Conservation (phyloP, 1,140 invertebrate species). For the Drosophila subpulchrella region DNA sequence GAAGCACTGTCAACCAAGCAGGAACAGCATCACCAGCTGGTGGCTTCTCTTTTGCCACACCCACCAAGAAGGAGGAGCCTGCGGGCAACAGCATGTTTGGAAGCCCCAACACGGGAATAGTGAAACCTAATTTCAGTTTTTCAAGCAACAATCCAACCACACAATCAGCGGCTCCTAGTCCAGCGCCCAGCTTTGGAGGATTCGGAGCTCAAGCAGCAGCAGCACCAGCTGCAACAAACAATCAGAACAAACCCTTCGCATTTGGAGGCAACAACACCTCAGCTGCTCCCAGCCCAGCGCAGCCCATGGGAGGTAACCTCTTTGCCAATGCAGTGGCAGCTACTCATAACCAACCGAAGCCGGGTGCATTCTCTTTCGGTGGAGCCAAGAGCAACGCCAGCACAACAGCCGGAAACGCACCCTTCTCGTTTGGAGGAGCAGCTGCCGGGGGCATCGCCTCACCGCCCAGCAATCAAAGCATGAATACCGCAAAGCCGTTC, state of each 20-base stretch:
- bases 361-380: slow-evolving; percentile 46
- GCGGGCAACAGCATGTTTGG: slow-evolving; percentile 14
- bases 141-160: slow-evolving; percentile 1
- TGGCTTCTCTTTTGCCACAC: slow-evolving; percentile 20
- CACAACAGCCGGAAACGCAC: slow-evolving; percentile 21
- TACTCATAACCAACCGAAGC: slow-evolving; percentile 42
- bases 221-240: background rate
- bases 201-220: slow-evolving; percentile 32
- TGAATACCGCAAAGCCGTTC: slow-evolving; percentile 55
- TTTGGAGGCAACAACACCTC: slow-evolving; percentile 42
- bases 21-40: slow-evolving; percentile 10
- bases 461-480: slow-evolving; percentile 33
- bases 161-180: slow-evolving; percentile 1
- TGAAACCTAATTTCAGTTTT: slow-evolving; percentile 20
- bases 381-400: slow-evolving; percentile 10
- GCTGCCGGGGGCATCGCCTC: slow-evolving; percentile 44
- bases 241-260: slow-evolving; percentile 56
- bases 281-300: background rate
- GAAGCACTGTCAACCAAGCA: slow-evolving; percentile 10
- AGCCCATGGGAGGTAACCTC: slow-evolving; percentile 44
- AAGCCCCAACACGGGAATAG: slow-evolving; percentile 13
- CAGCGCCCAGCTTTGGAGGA: slow-evolving; percentile 36
- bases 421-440: slow-evolving; percentile 50
- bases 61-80: slow-evolving; percentile 18
- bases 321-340: slow-evolving; percentile 58